phyloP scores from a whole-genome alignment of 2,888 invertebrate genomes.

The Drosophila nr. medialis region DNA sequence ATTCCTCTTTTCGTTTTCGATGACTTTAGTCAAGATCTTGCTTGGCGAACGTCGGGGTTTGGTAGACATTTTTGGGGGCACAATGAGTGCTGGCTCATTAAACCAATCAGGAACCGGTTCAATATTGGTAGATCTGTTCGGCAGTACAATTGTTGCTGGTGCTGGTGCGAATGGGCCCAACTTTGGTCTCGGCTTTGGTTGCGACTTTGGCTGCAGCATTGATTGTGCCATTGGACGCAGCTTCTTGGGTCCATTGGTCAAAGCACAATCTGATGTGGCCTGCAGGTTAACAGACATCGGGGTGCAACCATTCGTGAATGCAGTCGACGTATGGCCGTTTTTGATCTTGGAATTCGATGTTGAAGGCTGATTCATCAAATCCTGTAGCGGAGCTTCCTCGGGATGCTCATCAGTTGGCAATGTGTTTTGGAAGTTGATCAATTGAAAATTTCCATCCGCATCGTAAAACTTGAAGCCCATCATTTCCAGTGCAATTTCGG shows the following conservation, averaged over 20 bases:
- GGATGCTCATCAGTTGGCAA: conserved; percentile 15
- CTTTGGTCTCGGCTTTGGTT: neutral
- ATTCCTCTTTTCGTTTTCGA: neutral
- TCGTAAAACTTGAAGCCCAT: conserved; percentile 83
- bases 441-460: conserved; percentile 74
- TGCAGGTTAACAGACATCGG: neutral
- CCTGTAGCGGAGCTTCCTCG: conserved; percentile 21
- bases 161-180: neutral
- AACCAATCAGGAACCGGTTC: neutral
- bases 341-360: conserved; percentile 7
- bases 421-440: conserved; percentile 79
- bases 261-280: neutral
- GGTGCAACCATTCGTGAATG: neutral
- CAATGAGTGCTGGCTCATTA: neutral
- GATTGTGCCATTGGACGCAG: too few relatives aligned
- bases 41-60: neutral
- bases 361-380: conserved; percentile 52
- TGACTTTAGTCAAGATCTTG: neutral
- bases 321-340: neutral
- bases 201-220: neutral
- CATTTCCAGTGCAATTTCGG: conserved; percentile 84
- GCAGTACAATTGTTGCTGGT: neutral
- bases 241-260: neutral
- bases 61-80: neutral
- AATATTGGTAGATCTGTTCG: neutral